Percentiles rank a stretch among this genome's conserved stretches.
phyloP scores from a whole-genome alignment of 2,888 invertebrate species.

The Desoria tigrina region DNA sequence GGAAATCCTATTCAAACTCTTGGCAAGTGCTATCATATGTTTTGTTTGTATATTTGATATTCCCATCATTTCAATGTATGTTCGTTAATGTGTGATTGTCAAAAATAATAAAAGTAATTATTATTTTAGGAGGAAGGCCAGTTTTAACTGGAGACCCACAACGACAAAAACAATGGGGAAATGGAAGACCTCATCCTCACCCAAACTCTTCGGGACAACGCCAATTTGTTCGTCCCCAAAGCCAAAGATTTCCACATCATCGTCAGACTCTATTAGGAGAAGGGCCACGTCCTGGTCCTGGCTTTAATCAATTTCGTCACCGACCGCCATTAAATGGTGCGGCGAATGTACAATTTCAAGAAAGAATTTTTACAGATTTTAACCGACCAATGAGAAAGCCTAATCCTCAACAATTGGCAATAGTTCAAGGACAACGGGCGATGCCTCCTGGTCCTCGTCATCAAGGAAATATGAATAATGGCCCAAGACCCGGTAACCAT shows the following conservation, averaged over 20 bases:
- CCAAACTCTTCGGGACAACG: slow-evolving; percentile 5
- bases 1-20: slow-evolving; percentile 46
- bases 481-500: background rate
- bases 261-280: slow-evolving; percentile 22
- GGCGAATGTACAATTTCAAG: slow-evolving; percentile 43
- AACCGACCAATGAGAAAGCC: slow-evolving; percentile 43
- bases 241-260: slow-evolving; percentile 22
- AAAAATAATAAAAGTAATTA: background rate
- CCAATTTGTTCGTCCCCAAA: slow-evolving; percentile 23
- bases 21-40: slow-evolving; percentile 29
- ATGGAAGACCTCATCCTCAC: slow-evolving; percentile 8
- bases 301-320: slow-evolving; percentile 15
- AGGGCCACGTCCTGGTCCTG: background rate
- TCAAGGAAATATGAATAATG: background rate
- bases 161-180: slow-evolving; percentile 10
- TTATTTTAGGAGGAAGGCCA: slow-evolving; percentile 8
- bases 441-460: background rate
- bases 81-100: too few relatives aligned
- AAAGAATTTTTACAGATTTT: slow-evolving; percentile 46
- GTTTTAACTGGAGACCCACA: background rate
- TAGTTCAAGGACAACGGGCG: slow-evolving; percentile 1
- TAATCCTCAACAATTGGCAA: slow-evolving; percentile 16
- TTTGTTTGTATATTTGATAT: background rate
- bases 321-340: slow-evolving; percentile 21
- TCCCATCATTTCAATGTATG: too few relatives aligned